Conservation (phyloP, 2,113 vertebrate species). For the Poicephalus gulielmi region DNA sequence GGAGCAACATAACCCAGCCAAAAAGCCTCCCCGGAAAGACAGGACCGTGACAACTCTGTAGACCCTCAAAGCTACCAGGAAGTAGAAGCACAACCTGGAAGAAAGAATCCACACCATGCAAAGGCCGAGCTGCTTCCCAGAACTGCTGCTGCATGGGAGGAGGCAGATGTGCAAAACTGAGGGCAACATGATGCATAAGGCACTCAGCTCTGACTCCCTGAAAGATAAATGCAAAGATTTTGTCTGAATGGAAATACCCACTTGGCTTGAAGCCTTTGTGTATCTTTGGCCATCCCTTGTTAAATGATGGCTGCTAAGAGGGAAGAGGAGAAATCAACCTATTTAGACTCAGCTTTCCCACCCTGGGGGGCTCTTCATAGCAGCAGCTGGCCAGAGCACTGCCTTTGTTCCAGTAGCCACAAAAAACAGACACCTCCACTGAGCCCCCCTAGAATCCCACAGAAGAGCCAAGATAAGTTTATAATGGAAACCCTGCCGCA, state of each 20-base stretch:
- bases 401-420: slow-evolving; percentile 39
- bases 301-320: neutral
- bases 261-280: neutral
- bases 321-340: neutral
- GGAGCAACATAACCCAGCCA: neutral
- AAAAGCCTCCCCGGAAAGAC: neutral
- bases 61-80: neutral
- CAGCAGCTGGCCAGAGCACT: slow-evolving; percentile 11
- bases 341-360: slow-evolving; percentile 7
- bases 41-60: neutral
- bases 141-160: neutral
- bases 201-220: neutral
- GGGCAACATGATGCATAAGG: neutral
- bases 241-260: neutral
- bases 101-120: neutral
- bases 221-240: neutral
- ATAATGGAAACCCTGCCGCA: slow-evolving; percentile 55
- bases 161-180: neutral
- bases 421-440: neutral
- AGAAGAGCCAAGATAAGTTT: slow-evolving; percentile 42
- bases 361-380: neutral
- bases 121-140: neutral
- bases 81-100: neutral
- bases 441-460: neutral
- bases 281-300: neutral